Conservation (phyloP, 1,140 invertebrate genomes). For the Diorhabda elongata region DNA sequence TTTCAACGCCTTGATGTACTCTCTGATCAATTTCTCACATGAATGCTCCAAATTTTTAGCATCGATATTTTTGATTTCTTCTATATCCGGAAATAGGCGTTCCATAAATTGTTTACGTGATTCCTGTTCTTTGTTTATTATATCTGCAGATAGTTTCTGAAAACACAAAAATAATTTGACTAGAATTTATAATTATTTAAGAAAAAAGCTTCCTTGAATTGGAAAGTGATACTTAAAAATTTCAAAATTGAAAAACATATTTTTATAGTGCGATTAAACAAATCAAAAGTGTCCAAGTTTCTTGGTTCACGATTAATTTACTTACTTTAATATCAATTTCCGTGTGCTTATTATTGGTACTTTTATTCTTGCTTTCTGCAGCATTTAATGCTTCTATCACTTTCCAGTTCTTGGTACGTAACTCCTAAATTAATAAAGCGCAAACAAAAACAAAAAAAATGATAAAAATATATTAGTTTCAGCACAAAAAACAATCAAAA, state of each 20-base stretch:
- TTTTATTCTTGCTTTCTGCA: constrained; percentile 47
- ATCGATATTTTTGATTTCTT: constrained; percentile 39
- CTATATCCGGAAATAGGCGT: constrained; percentile 57
- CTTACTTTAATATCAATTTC: constrained; percentile 31
- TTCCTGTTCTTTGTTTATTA: constrained; percentile 53
- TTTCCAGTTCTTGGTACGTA: constrained; percentile 83
- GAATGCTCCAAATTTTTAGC: constrained; percentile 25
- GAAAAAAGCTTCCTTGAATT: constrained; percentile 20
- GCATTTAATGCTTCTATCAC: constrained; percentile 79
- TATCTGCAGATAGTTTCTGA: constrained; percentile 44
- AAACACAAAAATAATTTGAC: constrained; percentile 8
- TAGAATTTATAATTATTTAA: not conserved
- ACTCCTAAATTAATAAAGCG: constrained; percentile 57
- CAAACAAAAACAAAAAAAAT: constrained; percentile 4
- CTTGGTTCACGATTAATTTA: constrained; percentile 12
- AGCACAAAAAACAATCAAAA: too few species aligned
- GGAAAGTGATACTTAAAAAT: constrained; percentile 36
- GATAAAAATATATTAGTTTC: constrained; percentile 8
- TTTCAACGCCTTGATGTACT: constrained; percentile 24
- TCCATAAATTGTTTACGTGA: constrained; percentile 55
- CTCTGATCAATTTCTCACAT: constrained; percentile 25
- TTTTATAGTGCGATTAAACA: not conserved
- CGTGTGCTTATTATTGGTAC: constrained; percentile 14
- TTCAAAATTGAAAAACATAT: not conserved
- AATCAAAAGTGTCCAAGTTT: not conserved